These are phyloP conservation scores for Gavia stellata DNA, from an alignment of 2,113 vertebrate genomes.

Conservation along the genomic window DNA sequence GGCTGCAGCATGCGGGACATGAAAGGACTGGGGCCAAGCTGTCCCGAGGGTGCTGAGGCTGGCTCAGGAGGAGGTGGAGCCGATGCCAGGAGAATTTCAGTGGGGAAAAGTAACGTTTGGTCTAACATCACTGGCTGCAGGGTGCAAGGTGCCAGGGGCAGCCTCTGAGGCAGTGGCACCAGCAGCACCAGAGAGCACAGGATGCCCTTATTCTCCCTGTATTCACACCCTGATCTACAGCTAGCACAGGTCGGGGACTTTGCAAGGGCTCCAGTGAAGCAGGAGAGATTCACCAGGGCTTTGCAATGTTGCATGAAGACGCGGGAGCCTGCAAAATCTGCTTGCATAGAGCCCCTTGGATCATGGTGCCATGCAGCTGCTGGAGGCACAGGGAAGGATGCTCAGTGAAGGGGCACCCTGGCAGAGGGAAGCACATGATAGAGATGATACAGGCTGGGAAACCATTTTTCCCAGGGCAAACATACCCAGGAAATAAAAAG, in stretches of 20 bases:
- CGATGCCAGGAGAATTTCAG: background rate
- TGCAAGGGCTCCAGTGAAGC: background rate
- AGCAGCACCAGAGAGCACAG: background rate
- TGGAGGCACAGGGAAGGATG: background rate
- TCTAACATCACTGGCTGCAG: background rate
- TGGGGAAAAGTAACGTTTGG: background rate
- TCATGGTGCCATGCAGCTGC: background rate
- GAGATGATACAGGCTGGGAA: background rate
- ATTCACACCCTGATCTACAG: background rate
- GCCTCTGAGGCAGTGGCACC: background rate
- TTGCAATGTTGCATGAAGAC: background rate
- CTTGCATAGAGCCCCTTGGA: background rate
- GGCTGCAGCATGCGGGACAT: background rate
- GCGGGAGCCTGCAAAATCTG: background rate
- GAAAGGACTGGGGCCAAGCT: background rate
- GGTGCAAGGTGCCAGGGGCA: background rate
- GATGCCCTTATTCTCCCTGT: background rate
- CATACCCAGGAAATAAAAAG: background rate
- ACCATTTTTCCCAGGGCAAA: background rate
- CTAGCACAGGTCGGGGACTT: background rate
- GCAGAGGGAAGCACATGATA: background rate
- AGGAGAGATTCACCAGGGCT: background rate
- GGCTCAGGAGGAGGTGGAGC: background rate
- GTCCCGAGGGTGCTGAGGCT: background rate
- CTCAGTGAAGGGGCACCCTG: background rate